Evolutionary conservation across 2,888 invertebrate species (phyloP).

Genomic region (Biston betularia): DNA sequence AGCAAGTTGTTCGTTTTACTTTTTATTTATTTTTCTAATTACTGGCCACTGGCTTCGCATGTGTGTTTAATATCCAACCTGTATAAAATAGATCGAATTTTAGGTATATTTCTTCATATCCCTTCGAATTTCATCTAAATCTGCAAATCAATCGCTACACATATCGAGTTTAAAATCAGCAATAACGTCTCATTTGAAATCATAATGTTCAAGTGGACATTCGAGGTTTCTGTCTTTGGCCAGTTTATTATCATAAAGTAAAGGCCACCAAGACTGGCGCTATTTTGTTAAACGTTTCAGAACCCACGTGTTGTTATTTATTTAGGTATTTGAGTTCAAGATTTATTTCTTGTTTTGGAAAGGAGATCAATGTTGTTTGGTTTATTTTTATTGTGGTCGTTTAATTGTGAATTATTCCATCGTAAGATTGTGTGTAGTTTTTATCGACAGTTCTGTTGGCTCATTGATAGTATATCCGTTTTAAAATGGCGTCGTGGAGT

Average conservation of each 20-base stretch:
- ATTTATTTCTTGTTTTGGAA: conserved; percentile 39
- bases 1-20: no score
- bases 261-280: conserved; percentile 58
- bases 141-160: background rate
- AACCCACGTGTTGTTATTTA: conserved; percentile 38
- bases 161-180: conserved; percentile 22
- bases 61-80: no score
- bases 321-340: conserved; percentile 30
- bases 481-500: no score
- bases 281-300: conserved; percentile 9
- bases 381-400: conserved; percentile 16
- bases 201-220: conserved; percentile 49
- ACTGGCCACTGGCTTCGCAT: no score
- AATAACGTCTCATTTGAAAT: conserved; percentile 42
- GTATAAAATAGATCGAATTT: no score
- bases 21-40: no score
- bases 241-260: conserved; percentile 63
- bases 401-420: background rate
- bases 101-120: no score
- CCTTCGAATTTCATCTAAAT: no score
- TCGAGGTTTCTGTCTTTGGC: conserved; percentile 47
- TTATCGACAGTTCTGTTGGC: no score
- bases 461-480: no score
- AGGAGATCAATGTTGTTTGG: conserved; percentile 35
- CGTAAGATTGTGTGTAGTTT: no score